These are phyloP conservation scores for Garra rufa DNA, from an alignment of 2,113 vertebrate genomes.

Conservation along the genomic window DNA sequence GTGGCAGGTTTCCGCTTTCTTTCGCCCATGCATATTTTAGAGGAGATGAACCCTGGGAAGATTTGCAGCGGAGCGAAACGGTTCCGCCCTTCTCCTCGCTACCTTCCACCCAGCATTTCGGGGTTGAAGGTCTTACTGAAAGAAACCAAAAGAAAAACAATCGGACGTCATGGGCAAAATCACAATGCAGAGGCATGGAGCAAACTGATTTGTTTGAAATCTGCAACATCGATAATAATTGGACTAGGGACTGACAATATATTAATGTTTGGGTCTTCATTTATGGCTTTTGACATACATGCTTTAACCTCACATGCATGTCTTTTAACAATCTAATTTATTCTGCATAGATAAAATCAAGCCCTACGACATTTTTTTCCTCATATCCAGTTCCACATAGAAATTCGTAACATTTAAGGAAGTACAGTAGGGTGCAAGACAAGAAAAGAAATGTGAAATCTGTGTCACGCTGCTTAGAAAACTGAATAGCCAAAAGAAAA, in stretches of 20 bases:
- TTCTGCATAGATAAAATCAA: not conserved
- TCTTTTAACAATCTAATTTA: not conserved
- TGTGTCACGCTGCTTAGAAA: not conserved
- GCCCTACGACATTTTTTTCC: not conserved
- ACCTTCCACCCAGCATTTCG: constrained; percentile 85
- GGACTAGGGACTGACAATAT: not conserved
- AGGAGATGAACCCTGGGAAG: constrained; percentile 75
- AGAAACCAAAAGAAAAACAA: not conserved
- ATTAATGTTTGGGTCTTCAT: not conserved
- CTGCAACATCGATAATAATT: not conserved
- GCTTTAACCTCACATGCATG: not conserved
- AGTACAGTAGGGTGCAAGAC: not conserved
- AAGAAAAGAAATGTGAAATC: not conserved
- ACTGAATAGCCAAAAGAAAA: not conserved
- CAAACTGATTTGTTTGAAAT: not conserved
- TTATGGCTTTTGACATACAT: not conserved
- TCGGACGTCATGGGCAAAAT: not conserved
- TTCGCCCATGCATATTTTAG: constrained; percentile 83
- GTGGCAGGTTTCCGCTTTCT: constrained; percentile 66
- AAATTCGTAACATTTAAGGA: not conserved
- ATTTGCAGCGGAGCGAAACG: constrained; percentile 80
- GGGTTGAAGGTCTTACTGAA: constrained; percentile 78
- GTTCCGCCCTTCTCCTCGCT: constrained; percentile 73
- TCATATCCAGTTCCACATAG: not conserved
- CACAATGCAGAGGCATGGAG: not conserved